These are phyloP conservation scores for Tenthredo mesomela DNA, from an alignment of 2,888 invertebrate species.

Conservation along the genomic window DNA sequence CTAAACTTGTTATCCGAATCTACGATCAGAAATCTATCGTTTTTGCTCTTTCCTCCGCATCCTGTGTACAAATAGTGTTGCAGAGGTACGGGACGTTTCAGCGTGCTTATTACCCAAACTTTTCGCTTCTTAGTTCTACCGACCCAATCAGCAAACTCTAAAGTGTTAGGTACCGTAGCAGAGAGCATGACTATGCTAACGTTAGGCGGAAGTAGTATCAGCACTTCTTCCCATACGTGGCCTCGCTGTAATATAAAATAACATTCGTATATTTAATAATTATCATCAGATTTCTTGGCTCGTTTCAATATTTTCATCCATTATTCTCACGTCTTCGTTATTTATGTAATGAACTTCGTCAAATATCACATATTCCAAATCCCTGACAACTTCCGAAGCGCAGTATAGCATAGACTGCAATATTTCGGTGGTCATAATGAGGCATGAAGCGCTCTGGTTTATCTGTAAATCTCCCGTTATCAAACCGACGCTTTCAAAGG, in stretches of 20 bases:
- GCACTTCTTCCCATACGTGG: constrained; percentile 99
- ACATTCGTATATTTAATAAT: constrained; percentile 18
- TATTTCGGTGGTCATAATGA: constrained; percentile 99
- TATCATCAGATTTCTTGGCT: neutral
- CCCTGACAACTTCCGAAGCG: constrained; percentile 95
- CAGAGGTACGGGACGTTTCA: constrained; percentile 96
- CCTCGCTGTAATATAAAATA: constrained; percentile 84
- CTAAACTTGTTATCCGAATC: constrained; percentile 88
- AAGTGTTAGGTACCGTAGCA: constrained; percentile 98
- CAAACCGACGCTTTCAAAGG: constrained; percentile 95
- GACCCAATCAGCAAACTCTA: constrained; percentile 97
- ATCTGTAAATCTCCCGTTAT: constrained; percentile 98
- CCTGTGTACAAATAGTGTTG: constrained; percentile 96
- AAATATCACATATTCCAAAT: constrained; percentile 99
- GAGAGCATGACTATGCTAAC: constrained; percentile 98
- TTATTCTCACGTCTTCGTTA: constrained; percentile 88
- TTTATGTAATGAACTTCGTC: constrained; percentile 99
- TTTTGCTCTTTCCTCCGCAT: constrained; percentile 86
- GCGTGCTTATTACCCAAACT: constrained; percentile 95
- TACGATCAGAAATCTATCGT: constrained; percentile 89
- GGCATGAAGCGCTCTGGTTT: constrained; percentile 94
- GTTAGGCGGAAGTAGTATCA: constrained; percentile 96
- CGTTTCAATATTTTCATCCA: neutral
- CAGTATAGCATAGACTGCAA: constrained; percentile 97
- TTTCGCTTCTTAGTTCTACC: constrained; percentile 92